Evolutionary conservation across 37 sponge, comb jelly and placozoan genomes (phyloP), one percentile per base, ranked within the genome.

Genomic region (Agelas oroides): DNA sequence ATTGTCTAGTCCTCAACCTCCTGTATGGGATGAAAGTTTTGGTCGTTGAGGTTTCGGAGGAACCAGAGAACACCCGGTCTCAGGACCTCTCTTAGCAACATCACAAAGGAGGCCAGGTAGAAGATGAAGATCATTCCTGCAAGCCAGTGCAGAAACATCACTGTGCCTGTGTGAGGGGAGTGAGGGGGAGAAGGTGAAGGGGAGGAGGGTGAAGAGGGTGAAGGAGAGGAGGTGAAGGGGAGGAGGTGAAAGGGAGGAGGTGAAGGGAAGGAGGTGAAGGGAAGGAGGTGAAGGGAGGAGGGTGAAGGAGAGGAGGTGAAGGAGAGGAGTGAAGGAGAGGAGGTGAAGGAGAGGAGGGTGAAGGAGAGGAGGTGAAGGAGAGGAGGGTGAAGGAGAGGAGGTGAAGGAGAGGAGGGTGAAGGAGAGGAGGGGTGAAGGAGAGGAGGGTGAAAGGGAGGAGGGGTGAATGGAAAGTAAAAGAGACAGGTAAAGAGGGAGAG

Each of bases 1-100:
- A n/a, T n/a, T n/a, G n/a, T n/a, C n/a, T n/a, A n/a, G n/a, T n/a
- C n/a, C n/a, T n/a, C n/a, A n/a, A 88, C 95, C 90, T 95, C 96
- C 59, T 92, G 87, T 17, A 97, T 88, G 39, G 98, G 98, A 64
- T 97, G 95, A 39, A 97, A 97, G 87, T 97, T 92, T 30, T 96
- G 96, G 69, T 97, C 98, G 62, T 95, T 97, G 67, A 97, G 87
- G 60, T 97, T 97, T 25, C 96, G 59, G 18, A 97, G 81, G 77
- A 97, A 97, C 98, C 98, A 97, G 62, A 97, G 84, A 24, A 97
- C 98, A 35, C 98, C 98, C 17, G 98, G 98, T 70, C 98, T 41
- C 17, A 97, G 59, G 15, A 97, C 89, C 86, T 97, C 94, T 54
- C 98, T 88, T 57, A 95, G 73, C 12, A 97, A 79, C 71, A 97